Evolutionary conservation across 2,797 vertebrate genomes (phyloP).

Genomic region (Vireo griseus): DNA sequence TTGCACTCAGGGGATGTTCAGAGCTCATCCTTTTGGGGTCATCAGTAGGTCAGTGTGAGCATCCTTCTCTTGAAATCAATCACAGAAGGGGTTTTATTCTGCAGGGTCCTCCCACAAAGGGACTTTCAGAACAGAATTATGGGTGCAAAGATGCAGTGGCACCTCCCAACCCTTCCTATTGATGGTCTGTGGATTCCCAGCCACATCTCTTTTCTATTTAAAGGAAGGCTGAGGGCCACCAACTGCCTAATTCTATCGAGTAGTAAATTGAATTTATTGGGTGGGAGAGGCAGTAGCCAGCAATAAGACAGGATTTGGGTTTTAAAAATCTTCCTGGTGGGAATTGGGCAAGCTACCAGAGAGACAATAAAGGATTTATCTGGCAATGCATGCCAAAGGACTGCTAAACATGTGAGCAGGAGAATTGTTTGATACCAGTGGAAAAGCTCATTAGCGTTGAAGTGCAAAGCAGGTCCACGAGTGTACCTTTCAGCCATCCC

Average conservation of each 20-base stretch:
- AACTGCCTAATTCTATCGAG: neutral
- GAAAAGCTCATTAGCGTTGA: slow-evolving; percentile 6
- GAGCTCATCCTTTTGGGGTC: neutral
- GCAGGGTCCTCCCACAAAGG: neutral
- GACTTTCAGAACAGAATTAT: neutral
- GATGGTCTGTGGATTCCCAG: neutral
- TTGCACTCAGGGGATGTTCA: neutral
- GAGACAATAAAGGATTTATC: slow-evolving; percentile 53
- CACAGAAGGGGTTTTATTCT: neutral
- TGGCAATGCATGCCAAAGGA: neutral
- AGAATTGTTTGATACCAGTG: slow-evolving; percentile 24
- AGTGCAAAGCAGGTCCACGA: slow-evolving; percentile 12
- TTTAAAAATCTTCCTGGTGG: slow-evolving; percentile 33
- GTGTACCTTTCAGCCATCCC: neutral
- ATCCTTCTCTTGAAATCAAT: neutral
- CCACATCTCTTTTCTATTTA: neutral
- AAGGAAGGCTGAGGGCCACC: neutral
- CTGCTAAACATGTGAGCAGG: neutral
- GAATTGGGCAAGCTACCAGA: slow-evolving; percentile 41
- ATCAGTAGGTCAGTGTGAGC: neutral
- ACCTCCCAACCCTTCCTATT: neutral
- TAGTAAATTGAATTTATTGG: slow-evolving; percentile 33
- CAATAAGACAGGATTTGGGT: neutral
- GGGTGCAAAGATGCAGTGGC: neutral
- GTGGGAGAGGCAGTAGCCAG: neutral